Conservation (phyloP, 92 coral and sea anemone genomes). For the Parazoanthus swiftii region DNA sequence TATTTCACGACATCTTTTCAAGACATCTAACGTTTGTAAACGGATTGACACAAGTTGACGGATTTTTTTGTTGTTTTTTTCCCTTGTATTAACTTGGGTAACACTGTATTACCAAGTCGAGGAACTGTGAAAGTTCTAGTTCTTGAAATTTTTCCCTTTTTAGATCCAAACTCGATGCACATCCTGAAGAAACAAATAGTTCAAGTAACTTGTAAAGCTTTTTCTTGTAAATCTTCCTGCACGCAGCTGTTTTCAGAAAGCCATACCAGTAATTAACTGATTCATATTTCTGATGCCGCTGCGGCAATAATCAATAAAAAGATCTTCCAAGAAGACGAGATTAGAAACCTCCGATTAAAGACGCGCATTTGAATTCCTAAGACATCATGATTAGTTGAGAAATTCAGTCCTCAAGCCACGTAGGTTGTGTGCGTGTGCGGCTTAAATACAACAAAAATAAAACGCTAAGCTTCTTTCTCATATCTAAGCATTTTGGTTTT, state of each 20-base stretch:
- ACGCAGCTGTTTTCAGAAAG: conserved; percentile 7
- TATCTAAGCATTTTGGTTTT: background rate
- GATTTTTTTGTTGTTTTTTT: background rate
- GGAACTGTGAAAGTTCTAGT: background rate
- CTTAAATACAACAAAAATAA: background rate
- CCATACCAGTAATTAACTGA: background rate
- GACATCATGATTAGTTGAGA: background rate
- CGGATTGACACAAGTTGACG: background rate
- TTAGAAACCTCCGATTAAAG: conserved; percentile 4
- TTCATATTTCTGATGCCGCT: background rate
- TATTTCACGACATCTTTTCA: background rate
- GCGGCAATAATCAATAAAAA: background rate
- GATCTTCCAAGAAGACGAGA: conserved; percentile 3
- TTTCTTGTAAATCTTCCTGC: background rate
- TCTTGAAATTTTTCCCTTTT: no score
- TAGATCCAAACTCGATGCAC: background rate
- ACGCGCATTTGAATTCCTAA: conserved; percentile 4
- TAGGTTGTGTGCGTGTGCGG: background rate
- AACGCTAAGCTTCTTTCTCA: background rate
- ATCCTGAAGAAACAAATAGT: background rate
- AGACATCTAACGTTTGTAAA: background rate
- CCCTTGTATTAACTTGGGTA: background rate
- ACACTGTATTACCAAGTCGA: no score
- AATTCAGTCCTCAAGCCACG: background rate
- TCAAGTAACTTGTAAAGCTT: background rate